Conservation (phyloP, 2,888 invertebrate species). For the Agrotis exclamationis region DNA sequence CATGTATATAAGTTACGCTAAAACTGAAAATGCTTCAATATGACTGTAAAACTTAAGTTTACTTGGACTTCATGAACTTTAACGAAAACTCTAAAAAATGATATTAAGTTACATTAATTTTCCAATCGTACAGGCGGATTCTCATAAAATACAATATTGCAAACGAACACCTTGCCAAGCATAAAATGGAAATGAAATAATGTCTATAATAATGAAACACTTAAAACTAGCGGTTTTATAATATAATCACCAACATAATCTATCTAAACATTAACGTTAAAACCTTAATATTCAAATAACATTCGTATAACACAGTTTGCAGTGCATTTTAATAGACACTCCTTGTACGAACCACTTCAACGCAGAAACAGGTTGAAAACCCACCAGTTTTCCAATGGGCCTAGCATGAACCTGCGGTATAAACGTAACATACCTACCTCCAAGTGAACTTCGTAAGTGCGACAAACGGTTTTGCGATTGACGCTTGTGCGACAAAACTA, state of each 20-base stretch:
- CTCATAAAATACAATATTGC: too few species aligned
- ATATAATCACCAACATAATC: constrained; percentile 6
- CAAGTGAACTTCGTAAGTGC: too few species aligned
- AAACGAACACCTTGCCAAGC: neutral
- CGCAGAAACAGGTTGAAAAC: constrained; percentile 37
- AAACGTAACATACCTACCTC: neutral
- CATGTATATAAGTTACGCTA: neutral
- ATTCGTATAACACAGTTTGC: constrained; percentile 46
- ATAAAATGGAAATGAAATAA: neutral
- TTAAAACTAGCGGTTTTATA: constrained; percentile 1
- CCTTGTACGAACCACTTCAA: constrained; percentile 26
- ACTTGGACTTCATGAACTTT: neutral
- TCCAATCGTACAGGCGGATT: too few species aligned
- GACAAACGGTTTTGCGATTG: too few species aligned
- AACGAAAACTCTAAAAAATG: neutral
- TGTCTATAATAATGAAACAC: neutral
- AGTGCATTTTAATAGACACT: constrained; percentile 33
- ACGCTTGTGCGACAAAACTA: too few species aligned
- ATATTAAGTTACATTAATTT: neutral
- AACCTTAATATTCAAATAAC: constrained; percentile 46
- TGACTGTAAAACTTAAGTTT: neutral
- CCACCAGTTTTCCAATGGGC: constrained; percentile 34
- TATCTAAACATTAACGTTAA: constrained; percentile 19
- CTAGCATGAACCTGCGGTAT: neutral
- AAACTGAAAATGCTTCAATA: neutral